Base-by-base conservation (phyloP, 2,113 vertebrate species). In the Melanerpes aurifrons region DNA sequence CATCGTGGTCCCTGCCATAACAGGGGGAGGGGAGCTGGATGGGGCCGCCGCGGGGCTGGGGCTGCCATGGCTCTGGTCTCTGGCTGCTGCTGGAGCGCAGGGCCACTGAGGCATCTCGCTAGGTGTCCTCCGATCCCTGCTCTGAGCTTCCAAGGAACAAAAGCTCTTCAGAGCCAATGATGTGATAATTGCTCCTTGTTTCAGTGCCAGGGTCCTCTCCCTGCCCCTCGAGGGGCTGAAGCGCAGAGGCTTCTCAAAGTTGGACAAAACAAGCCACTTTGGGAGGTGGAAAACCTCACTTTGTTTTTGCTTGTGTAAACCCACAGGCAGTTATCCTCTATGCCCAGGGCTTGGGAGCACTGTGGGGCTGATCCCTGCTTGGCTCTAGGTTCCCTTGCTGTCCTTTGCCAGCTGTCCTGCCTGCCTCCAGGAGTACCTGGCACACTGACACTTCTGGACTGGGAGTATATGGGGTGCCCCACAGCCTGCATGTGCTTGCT, bases 181-280 rank as follows among this genome's bases (percentile, higher is more conserved):
- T n/a, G 82, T 86, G 59, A 96, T 93, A 96, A 96, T 92, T 54
- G 92, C 67, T 78, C 71, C 69, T 96, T 96, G 96, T 96, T 96
- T 74, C 80, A 66, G 48, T 9, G 73, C 66, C 0, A 22, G 32
- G 19, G 18, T 78, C 90, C 92, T 90, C 88, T 86, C 92, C 64
- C 73, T 83, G 73, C 61, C 20, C 66, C 77, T 31, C n/a, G 57
- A 88, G 82, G 62, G 70, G 56, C 67, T n/a, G 82, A 73, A 82
- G 72, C 0, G 6, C 80, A n/a, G 57, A 79, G 43, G 58, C 85
- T 90, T 81, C 90, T 92, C 66, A 28, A 69, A 81, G 76, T 61
- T 0, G 1, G 76, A 15, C 86, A 94, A 94, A 96, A 93, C 88
- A 94, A 82, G 18, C n/a, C 56, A 2, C 87, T 79, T 57, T 24